Conservation (phyloP, 2,797 vertebrate species). For the Anguilla anguilla region DNA sequence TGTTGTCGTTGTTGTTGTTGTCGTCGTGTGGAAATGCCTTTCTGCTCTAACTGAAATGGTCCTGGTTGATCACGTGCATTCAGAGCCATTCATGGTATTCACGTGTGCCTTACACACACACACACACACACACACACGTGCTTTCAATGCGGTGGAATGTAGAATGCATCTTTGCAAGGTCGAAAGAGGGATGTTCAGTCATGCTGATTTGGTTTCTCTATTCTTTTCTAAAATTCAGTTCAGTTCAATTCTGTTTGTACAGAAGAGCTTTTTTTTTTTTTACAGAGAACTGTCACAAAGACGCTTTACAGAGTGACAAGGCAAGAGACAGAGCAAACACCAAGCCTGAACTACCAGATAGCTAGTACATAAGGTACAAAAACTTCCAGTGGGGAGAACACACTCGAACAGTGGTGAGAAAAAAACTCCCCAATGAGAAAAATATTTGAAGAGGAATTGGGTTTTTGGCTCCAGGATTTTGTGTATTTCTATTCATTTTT, state of each 20-base stretch:
- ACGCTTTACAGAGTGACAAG: no score
- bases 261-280: no score
- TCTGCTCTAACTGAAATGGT: neutral
- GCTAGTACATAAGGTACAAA: no score
- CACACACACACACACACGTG: neutral
- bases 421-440: no score
- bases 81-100: neutral
- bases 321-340: no score
- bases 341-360: no score
- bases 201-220: neutral
- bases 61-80: neutral
- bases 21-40: neutral
- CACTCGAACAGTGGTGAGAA: no score
- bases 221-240: neutral
- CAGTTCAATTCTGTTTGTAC: no score
- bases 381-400: no score
- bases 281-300: no score
- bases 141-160: neutral
- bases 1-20: no score
- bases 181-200: neutral
- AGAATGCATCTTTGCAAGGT: neutral
- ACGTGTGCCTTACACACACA: neutral
- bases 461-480: neutral
- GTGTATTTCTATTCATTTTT: no score
- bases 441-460: neutral